phyloP scores from a whole-genome alignment of 2,797 vertebrate species.

The Rachycentron canadum region DNA sequence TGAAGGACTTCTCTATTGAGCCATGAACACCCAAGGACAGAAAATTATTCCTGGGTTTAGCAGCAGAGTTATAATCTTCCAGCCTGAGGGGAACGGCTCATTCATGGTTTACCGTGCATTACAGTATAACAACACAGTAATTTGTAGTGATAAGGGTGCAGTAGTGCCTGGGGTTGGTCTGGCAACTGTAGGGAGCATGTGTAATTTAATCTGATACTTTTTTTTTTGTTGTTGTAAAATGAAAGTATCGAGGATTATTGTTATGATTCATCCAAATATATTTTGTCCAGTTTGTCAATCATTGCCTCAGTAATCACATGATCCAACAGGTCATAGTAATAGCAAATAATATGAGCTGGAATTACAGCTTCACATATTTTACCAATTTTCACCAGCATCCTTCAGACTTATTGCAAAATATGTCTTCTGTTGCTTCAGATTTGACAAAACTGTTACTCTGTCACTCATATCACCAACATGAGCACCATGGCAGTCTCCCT shows the following conservation, averaged over 20 bases:
- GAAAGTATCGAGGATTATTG: slow-evolving; percentile 20
- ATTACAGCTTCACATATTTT: neutral
- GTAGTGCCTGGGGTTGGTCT: slow-evolving; percentile 52
- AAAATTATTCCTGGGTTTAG: slow-evolving; percentile 64
- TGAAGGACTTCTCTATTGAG: slow-evolving; percentile 71
- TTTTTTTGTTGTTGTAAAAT: slow-evolving; percentile 29
- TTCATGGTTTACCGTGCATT: slow-evolving; percentile 48
- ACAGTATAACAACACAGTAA: slow-evolving; percentile 62
- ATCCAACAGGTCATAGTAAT: neutral
- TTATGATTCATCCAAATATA: slow-evolving; percentile 15
- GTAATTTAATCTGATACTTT: slow-evolving; percentile 49
- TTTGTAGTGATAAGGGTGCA: slow-evolving; percentile 61
- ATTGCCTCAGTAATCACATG: neutral
- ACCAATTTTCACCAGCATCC: neutral
- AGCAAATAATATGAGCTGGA: neutral
- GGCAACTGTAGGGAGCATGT: slow-evolving; percentile 33
- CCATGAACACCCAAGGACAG: slow-evolving; percentile 64
- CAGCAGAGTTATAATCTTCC: slow-evolving; percentile 64
- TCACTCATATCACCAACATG: neutral
- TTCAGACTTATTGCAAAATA: neutral
- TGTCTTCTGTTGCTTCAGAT: neutral
- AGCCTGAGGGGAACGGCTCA: slow-evolving; percentile 49
- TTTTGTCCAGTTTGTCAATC: slow-evolving; percentile 23
- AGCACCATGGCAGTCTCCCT: neutral
- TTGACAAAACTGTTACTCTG: neutral